Evolutionary conservation across 2,113 vertebrate genomes (phyloP).

Genomic region (Catharus bicknelli): DNA sequence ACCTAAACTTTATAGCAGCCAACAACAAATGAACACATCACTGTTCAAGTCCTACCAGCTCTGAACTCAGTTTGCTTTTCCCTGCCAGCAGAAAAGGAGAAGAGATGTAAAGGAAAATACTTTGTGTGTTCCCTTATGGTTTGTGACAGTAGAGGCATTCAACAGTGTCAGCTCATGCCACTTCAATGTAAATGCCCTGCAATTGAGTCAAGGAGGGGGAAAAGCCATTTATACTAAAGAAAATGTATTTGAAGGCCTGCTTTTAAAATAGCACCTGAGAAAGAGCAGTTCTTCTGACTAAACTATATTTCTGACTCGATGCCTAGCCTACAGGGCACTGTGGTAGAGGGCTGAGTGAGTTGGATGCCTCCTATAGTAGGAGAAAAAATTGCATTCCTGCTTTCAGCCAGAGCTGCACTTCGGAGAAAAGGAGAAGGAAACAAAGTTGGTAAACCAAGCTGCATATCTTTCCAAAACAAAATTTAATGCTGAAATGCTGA

Average conservation of each 20-base stretch:
- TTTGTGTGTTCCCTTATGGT: rapidly evolving
- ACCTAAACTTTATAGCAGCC: neutral
- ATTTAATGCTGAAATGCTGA: neutral
- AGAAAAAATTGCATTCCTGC: neutral
- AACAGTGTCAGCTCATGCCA: neutral
- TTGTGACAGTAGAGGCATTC: neutral
- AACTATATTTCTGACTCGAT: neutral
- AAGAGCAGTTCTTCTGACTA: neutral
- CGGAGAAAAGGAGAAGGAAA: neutral
- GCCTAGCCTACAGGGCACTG: neutral
- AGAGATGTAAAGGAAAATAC: neutral
- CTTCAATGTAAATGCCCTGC: neutral
- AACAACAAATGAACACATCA: neutral
- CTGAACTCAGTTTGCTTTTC: neutral
- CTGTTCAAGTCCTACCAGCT: neutral
- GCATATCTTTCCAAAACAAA: neutral
- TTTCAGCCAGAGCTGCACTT: neutral
- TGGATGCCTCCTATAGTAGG: neutral
- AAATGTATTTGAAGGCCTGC: neutral
- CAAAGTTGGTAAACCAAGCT: neutral
- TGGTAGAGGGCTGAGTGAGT: neutral
- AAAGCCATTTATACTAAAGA: neutral
- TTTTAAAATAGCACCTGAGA: neutral
- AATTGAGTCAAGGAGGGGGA: neutral
- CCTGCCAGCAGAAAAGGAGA: neutral